A percentile compares a stretch with the other conserved stretches of the same genome.
Conservation (phyloP, 2,113 vertebrate genomes). For the Ciconia stormi region DNA sequence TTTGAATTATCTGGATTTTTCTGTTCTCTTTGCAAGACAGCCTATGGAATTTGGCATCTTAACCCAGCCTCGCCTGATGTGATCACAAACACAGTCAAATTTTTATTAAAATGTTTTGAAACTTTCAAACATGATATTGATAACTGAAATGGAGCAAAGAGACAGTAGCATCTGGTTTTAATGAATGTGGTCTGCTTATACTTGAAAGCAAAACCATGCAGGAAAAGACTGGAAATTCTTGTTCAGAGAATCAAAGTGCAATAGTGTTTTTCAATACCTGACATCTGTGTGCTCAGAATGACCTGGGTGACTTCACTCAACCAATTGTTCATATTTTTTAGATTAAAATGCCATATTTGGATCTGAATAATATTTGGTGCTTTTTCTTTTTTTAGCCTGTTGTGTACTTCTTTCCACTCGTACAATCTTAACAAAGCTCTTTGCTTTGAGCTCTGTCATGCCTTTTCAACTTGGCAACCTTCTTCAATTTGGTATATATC, state of each 20-base stretch:
- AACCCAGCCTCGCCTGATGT: conserved; percentile 25
- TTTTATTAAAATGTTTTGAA: conserved; percentile 72
- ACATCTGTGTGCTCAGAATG: conserved; percentile 64
- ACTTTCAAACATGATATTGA: conserved; percentile 74
- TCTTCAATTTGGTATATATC: neutral
- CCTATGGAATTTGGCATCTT: conserved; percentile 54
- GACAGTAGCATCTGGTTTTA: conserved; percentile 77
- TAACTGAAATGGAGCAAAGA: conserved; percentile 71
- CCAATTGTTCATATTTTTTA: conserved; percentile 68
- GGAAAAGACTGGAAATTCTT: conserved; percentile 74
- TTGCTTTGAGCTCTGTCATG: neutral
- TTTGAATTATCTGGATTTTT: conserved; percentile 33
- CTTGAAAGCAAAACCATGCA: conserved; percentile 70
- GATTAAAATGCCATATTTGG: conserved; percentile 64
- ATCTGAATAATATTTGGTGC: conserved; percentile 25
- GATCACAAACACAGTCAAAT: conserved; percentile 45
- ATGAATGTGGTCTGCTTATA: conserved; percentile 71
- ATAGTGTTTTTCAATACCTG: conserved; percentile 70
- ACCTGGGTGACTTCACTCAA: conserved; percentile 68
- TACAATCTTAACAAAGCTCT: neutral
- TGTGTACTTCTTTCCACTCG: conserved; percentile 4
- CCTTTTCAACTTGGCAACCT: neutral
- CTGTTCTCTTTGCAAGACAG: conserved; percentile 42
- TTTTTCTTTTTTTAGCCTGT: neutral
- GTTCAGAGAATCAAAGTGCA: conserved; percentile 70